These are phyloP conservation scores for Ptychoptera contaminata DNA, from an alignment of 2,888 invertebrate species.

Conservation along the genomic window DNA sequence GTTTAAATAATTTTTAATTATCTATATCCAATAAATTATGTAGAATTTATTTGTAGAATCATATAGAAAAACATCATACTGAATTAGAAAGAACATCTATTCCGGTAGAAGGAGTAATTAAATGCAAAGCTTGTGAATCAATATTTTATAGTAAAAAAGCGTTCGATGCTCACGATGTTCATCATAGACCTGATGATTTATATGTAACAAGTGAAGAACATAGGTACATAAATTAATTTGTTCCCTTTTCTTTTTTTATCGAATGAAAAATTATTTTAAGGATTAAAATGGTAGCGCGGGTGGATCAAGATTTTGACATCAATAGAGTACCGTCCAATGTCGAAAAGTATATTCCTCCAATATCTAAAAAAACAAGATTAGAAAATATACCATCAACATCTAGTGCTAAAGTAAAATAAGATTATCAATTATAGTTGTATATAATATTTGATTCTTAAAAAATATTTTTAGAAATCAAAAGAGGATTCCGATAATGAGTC, in stretches of 20 bases:
- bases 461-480: background rate
- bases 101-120: slow-evolving; percentile 35
- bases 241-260: background rate
- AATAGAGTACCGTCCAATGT: slow-evolving; percentile 22
- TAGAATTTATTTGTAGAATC: slow-evolving; percentile 29
- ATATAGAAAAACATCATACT: slow-evolving; percentile 35
- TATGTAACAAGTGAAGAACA: slow-evolving; percentile 42
- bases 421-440: background rate
- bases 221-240: slow-evolving; percentile 23
- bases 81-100: slow-evolving; percentile 34
- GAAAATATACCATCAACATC: slow-evolving; percentile 2
- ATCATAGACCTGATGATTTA: slow-evolving; percentile 42
- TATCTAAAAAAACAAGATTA: background rate
- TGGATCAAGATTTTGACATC: slow-evolving; percentile 37
- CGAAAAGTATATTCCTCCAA: slow-evolving; percentile 3
- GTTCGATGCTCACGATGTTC: slow-evolving; percentile 44
- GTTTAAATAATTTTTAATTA: background rate
- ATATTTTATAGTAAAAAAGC: slow-evolving; percentile 47
- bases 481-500: background rate
- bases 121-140: slow-evolving; percentile 48
- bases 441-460: background rate
- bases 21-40: background rate
- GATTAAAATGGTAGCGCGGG: slow-evolving; percentile 31
- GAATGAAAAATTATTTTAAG: slow-evolving; percentile 13
- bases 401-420: background rate